These are phyloP conservation scores for Ophion slaviceki DNA, from an alignment of 2,888 invertebrate species.

Conservation along the genomic window DNA sequence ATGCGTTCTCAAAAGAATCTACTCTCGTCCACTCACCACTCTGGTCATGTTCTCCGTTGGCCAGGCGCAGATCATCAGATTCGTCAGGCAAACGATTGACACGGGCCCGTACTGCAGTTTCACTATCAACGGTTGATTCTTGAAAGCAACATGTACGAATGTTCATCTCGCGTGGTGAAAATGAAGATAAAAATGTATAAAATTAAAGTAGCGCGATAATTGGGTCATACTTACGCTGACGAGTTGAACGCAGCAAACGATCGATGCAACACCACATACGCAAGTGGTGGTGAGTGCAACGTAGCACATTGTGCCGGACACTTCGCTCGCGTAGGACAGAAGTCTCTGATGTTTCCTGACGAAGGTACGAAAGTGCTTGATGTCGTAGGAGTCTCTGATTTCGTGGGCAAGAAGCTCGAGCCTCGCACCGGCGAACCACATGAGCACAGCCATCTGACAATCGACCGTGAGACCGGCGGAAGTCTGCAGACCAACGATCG, in stretches of 20 bases:
- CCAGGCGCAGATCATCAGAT: slow-evolving; percentile 61
- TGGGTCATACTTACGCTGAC: slow-evolving; percentile 64
- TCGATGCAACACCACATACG: slow-evolving; percentile 56
- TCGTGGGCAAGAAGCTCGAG: slow-evolving; percentile 62
- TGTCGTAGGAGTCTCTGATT: slow-evolving; percentile 2
- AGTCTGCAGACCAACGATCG: slow-evolving; percentile 65
- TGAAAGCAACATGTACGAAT: background rate
- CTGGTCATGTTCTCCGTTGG: slow-evolving; percentile 61
- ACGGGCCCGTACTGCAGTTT: slow-evolving; percentile 53
- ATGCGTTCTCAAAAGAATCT: background rate
- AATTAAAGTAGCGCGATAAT: background rate
- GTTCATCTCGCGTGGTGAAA: background rate
- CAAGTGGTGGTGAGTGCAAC: slow-evolving; percentile 51
- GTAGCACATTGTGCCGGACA: slow-evolving; percentile 59
- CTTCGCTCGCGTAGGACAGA: slow-evolving; percentile 59
- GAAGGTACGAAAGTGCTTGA: slow-evolving; percentile 32
- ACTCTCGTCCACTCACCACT: slow-evolving; percentile 33
- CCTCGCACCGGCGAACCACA: slow-evolving; percentile 71
- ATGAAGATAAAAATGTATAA: background rate
- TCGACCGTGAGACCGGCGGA: slow-evolving; percentile 67
- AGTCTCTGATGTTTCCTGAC: slow-evolving; percentile 54
- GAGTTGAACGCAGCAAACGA: slow-evolving; percentile 67
- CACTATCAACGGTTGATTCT: slow-evolving; percentile 57
- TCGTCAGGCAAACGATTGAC: slow-evolving; percentile 28
- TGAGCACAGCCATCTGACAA: slow-evolving; percentile 65